Percentiles rank a stretch among this genome's conserved stretches.
Evolutionary conservation across 2,888 invertebrate genomes (phyloP).

Genomic region (Agapetus fuscipes): DNA sequence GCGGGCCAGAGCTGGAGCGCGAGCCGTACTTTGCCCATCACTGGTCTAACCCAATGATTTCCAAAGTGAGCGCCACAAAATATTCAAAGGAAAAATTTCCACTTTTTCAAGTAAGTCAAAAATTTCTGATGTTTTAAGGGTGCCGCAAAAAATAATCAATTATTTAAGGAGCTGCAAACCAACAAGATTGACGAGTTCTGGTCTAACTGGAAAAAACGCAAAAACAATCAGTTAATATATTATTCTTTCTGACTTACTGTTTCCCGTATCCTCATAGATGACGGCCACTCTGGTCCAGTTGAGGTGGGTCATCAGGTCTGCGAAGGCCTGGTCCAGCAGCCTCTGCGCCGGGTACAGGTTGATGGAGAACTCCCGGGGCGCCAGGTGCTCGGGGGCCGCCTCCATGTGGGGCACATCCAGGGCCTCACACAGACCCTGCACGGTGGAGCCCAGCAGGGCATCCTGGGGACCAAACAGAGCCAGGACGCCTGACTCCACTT

Average conservation of each 20-base stretch:
- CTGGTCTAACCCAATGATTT: too few species aligned
- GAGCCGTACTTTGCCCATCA: too few species aligned
- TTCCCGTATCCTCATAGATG: slow-evolving; percentile 82
- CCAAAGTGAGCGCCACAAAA: too few species aligned
- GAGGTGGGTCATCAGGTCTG: slow-evolving; percentile 76
- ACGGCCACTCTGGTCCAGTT: slow-evolving; percentile 92
- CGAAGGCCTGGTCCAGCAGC: slow-evolving; percentile 71
- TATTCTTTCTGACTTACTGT: slow-evolving; percentile 60
- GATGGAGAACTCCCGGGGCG: slow-evolving; percentile 65
- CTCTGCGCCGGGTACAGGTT: slow-evolving; percentile 82
- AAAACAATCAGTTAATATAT: too few species aligned
- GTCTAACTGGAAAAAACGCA: too few species aligned
- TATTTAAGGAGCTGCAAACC: too few species aligned
- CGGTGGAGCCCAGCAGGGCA: slow-evolving; percentile 68
- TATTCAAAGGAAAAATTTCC: too few species aligned
- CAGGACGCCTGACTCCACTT: slow-evolving; percentile 76
- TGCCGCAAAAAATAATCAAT: too few species aligned
- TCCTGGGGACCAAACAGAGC: slow-evolving; percentile 85
- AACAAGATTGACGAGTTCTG: too few species aligned
- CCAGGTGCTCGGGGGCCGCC: slow-evolving; percentile 29
- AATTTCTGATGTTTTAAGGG: too few species aligned
- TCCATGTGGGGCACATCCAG: slow-evolving; percentile 87
- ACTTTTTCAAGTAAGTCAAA: too few species aligned
- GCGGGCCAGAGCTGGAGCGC: too few species aligned
- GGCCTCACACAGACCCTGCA: slow-evolving; percentile 82